Conservation (phyloP, 2,888 invertebrate genomes). For the Thymelicus sylvestris region DNA sequence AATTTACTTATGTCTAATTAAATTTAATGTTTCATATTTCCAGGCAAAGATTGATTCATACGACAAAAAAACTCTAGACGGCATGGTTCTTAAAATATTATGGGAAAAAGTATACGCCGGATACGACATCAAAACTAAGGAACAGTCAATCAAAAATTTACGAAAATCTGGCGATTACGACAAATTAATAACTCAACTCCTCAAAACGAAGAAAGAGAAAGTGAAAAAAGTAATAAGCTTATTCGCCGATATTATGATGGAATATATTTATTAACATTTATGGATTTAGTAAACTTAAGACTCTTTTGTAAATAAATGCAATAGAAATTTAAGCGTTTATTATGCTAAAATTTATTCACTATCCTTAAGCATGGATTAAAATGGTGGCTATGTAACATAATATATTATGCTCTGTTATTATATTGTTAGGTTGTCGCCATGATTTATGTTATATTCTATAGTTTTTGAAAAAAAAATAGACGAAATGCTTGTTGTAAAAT, state of each 20-base stretch:
- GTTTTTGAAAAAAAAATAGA: no score
- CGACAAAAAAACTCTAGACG: slow-evolving; percentile 66
- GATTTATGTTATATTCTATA: no score
- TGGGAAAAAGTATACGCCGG: slow-evolving; percentile 70
- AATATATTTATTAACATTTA: slow-evolving; percentile 49
- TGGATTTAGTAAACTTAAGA: slow-evolving; percentile 47
- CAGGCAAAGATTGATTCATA: slow-evolving; percentile 39
- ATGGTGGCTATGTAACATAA: no score
- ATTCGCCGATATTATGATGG: slow-evolving; percentile 63
- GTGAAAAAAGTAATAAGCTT: slow-evolving; percentile 60
- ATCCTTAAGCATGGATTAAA: no score
- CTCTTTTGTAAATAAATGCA: slow-evolving; percentile 18
- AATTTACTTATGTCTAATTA: no score
- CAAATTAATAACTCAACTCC: slow-evolving; percentile 58
- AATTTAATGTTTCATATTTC: background rate
- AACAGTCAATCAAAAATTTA: slow-evolving; percentile 62
- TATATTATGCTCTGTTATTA: no score
- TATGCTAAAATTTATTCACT: no score
- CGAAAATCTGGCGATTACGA: slow-evolving; percentile 63
- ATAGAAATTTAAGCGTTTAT: background rate
- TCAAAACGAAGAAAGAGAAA: slow-evolving; percentile 64
- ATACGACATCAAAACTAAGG: slow-evolving; percentile 61
- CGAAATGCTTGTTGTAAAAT: no score
- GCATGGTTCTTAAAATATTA: slow-evolving; percentile 68
- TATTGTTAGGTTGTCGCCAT: no score